These are phyloP conservation scores for Hanleya hanleyi DNA, from an alignment of 2,888 invertebrate species.

Conservation along the genomic window DNA sequence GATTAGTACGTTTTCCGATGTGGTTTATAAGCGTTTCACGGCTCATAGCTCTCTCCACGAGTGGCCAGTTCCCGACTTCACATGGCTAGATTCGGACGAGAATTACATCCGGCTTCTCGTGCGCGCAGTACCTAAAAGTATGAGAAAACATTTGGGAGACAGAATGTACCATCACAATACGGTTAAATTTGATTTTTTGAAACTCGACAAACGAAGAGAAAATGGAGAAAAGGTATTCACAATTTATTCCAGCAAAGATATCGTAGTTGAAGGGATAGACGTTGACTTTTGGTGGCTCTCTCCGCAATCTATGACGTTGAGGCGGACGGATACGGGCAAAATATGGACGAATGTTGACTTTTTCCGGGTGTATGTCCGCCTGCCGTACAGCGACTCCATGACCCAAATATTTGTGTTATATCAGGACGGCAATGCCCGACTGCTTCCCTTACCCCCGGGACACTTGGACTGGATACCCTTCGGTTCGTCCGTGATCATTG, in stretches of 20 bases:
- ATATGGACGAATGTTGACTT: constrained; percentile 43
- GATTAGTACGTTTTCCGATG: constrained; percentile 16
- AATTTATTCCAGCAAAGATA: constrained; percentile 43
- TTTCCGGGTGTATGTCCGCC: constrained; percentile 47
- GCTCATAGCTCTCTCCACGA: constrained; percentile 26
- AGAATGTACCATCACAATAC: constrained; percentile 30
- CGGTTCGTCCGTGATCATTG: constrained; percentile 55
- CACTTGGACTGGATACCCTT: constrained; percentile 59
- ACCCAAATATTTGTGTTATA: constrained; percentile 55
- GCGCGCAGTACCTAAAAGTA: no score
- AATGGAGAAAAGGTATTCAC: constrained; percentile 39
- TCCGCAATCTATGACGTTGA: constrained; percentile 49
- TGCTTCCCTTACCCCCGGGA: constrained; percentile 51
- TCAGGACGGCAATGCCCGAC: constrained; percentile 52
- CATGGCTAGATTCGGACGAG: constrained; percentile 45
- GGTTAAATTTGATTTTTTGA: constrained; percentile 36
- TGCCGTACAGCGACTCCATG: constrained; percentile 49
- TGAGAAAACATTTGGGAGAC: no score
- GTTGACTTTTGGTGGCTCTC: constrained; percentile 56
- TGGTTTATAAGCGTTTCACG: constrained; percentile 29
- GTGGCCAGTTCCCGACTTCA: constrained; percentile 49
- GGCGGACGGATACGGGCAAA: constrained; percentile 31
- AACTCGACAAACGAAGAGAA: constrained; percentile 46
- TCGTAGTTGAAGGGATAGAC: constrained; percentile 47
- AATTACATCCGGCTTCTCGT: constrained; percentile 42